A percentile compares a stretch with the other conserved stretches of the same genome.
Conservation (phyloP, 1,140 invertebrate genomes). For the Trialeurodes vaporariorum region DNA sequence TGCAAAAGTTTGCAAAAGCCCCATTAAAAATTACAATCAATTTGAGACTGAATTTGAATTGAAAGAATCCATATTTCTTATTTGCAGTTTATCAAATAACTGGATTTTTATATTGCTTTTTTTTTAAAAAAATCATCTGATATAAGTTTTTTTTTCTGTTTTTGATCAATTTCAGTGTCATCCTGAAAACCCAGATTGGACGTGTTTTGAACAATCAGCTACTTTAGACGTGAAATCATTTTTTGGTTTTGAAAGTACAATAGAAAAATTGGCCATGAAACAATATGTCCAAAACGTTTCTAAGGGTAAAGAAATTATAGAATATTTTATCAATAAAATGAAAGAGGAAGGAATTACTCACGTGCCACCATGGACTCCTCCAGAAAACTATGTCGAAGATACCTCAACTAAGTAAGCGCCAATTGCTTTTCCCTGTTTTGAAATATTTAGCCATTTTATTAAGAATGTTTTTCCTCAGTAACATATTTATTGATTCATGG, state of each 20-base stretch:
- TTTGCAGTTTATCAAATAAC: too few relatives aligned
- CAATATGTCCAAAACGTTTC: conserved; percentile 88
- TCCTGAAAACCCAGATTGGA: conserved; percentile 90
- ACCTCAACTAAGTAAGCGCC: neutral
- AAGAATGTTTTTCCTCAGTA: too few relatives aligned
- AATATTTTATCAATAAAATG: conserved; percentile 77
- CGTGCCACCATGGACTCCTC: conserved; percentile 42
- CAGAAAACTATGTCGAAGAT: conserved; percentile 9
- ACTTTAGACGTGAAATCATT: conserved; percentile 92
- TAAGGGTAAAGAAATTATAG: conserved; percentile 93
- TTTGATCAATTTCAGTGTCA: conserved; percentile 54
- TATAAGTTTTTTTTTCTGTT: too few relatives aligned
- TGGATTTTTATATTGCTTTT: too few relatives aligned
- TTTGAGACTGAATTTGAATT: too few relatives aligned
- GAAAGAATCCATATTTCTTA: too few relatives aligned
- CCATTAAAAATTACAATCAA: too few relatives aligned
- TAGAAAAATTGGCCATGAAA: conserved; percentile 95
- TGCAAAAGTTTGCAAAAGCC: too few relatives aligned
- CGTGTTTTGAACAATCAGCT: conserved; percentile 91
- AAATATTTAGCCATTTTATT: too few relatives aligned
- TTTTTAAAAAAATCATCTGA: too few relatives aligned
- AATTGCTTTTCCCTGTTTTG: neutral
- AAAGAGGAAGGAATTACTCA: conserved; percentile 66
- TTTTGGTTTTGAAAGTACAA: conserved; percentile 89
- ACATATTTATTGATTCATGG: too few relatives aligned